phyloP scores from a whole-genome alignment of 2,797 vertebrate species.

The Huso huso region DNA sequence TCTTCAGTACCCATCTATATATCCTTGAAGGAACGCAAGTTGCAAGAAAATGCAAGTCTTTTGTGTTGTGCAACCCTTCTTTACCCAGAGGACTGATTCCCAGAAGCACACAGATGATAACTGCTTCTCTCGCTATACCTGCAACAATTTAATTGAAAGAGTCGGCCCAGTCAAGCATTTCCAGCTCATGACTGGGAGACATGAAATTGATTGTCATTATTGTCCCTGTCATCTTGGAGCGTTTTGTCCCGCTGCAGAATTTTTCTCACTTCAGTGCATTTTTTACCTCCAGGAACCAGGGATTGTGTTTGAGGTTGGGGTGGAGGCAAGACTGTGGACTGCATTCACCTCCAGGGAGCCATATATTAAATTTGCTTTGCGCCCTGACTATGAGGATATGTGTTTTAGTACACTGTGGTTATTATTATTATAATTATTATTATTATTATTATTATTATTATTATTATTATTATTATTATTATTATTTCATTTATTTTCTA shows the following conservation, averaged over 20 bases:
- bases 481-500: no score
- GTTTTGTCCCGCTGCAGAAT: slow-evolving; percentile 86
- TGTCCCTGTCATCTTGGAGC: slow-evolving; percentile 97
- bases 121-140: slow-evolving; percentile 79
- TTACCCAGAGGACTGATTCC: slow-evolving; percentile 27
- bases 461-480: slow-evolving; percentile 37
- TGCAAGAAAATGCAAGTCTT: slow-evolving; percentile 31
- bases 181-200: slow-evolving; percentile 87
- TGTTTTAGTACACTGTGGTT: slow-evolving; percentile 58
- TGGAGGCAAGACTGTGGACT: slow-evolving; percentile 66
- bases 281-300: slow-evolving; percentile 85
- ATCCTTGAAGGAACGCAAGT: slow-evolving; percentile 2
- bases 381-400: slow-evolving; percentile 66
- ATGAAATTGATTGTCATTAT: slow-evolving; percentile 99
- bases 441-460: slow-evolving; percentile 25
- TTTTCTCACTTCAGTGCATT: slow-evolving; percentile 93
- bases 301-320: slow-evolving; percentile 71
- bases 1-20: background rate
- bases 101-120: slow-evolving; percentile 64
- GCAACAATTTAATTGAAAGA: slow-evolving; percentile 95
- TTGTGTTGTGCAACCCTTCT: slow-evolving; percentile 28
- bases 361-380: slow-evolving; percentile 83
- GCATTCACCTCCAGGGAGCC: slow-evolving; percentile 77
- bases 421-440: slow-evolving; percentile 30
- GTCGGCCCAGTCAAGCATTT: slow-evolving; percentile 95